Percentiles rank a stretch among this genome's conserved stretches.
Conservation (phyloP, 2,113 vertebrate genomes). For the Phalacrocorax carbo region DNA sequence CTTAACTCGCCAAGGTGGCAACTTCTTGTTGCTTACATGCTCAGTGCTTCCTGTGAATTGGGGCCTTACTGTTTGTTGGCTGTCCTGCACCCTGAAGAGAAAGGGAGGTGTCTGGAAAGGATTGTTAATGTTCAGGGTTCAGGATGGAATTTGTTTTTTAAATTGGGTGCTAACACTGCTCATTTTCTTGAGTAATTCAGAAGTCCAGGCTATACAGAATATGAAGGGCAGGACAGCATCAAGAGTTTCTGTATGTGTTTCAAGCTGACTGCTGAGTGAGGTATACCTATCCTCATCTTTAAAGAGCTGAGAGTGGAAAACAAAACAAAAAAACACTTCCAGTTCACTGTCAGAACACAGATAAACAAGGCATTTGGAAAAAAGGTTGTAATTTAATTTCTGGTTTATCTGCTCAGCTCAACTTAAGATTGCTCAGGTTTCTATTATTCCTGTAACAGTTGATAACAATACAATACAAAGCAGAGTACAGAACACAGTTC, state of each 20-base stretch:
- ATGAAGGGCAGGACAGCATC: not conserved
- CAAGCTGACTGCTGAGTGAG: not conserved
- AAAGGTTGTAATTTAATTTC: not conserved
- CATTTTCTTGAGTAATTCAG: not conserved
- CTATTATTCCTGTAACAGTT: not conserved
- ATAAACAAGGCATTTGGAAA: not conserved
- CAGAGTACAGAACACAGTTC: not conserved
- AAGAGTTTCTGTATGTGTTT: not conserved
- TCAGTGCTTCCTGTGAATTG: not conserved
- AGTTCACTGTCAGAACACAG: not conserved
- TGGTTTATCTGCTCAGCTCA: not conserved
- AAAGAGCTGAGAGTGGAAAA: not conserved
- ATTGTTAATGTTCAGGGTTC: not conserved
- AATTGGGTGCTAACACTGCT: not conserved
- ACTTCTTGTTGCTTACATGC: rapidly evolving
- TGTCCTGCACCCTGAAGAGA: not conserved
- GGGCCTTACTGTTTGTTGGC: not conserved
- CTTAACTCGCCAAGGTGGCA: not conserved
- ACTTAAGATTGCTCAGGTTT: not conserved
- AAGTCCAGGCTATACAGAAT: not conserved
- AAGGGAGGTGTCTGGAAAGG: not conserved
- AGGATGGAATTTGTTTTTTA: not conserved
- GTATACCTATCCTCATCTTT: not conserved
- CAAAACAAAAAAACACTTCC: not conserved
- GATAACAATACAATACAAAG: not conserved